Evolutionary conservation across 2,113 vertebrate species (phyloP), one percentile per base, ranked within the genome.

Genomic region (Anguilla japonica): DNA sequence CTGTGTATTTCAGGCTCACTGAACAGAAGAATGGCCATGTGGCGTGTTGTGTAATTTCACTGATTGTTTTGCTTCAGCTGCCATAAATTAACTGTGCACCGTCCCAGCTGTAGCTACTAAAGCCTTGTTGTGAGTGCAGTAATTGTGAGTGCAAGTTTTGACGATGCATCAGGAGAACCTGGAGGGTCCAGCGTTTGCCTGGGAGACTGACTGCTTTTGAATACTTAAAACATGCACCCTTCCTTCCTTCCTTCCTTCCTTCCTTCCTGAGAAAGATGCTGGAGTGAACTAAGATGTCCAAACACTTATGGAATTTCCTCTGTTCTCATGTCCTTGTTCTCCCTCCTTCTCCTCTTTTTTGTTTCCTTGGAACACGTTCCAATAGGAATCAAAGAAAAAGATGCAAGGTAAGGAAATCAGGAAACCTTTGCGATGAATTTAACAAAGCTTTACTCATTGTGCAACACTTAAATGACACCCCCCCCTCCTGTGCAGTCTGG

Each of bases 51-150:
- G 34, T 39, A 80, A 81, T 85, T 57, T 83, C 78, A 56, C 78
- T 81, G 75, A 41, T 79, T 81, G 75, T 80, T 81, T 85, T 81
- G 84, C 71, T 85, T 79, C 84, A 85, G 84, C 40, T 71, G 40
- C 53, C 71, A 79, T 85, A 79, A 85, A 85, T 79, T 16, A 85
- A 85, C 29, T 50, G 43, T 43, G 41, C 0, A 8, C 41, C 80
- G 46, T 81, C n/a, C 41, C 5, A 41, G 41, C 29, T 3, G 34
- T 41, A 20, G 84, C 53, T 34, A 11, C n/a, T 20, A 14, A 78
- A 22, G 34, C 84, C 41, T 78, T 43, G 43, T 56, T 56, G 18
- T 18, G 43, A 43, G 20, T 18, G 71, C 46, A 79, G 79, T 22
- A 46, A 85, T 41, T 41, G 43, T 84, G 78, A 50, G 43, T 34